These are phyloP conservation scores for Rhynchotus rufescens DNA, from an alignment of 2,797 vertebrate genomes.

Conservation along the genomic window DNA sequence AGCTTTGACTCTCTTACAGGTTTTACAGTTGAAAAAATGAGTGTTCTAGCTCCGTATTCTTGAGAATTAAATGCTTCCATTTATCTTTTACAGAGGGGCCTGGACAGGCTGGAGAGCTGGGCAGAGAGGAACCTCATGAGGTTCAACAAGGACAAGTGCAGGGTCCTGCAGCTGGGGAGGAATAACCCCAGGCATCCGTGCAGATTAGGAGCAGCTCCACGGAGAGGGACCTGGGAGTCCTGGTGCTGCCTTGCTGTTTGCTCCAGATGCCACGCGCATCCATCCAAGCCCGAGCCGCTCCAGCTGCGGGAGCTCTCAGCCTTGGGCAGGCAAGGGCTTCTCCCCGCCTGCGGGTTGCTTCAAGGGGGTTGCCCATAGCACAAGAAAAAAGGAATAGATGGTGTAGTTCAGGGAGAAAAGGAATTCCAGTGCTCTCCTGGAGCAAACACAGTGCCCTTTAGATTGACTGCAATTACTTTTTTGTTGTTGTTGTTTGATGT, in stretches of 20 bases:
- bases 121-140: too few relatives aligned
- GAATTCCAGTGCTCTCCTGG: not conserved
- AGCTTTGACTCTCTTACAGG: not conserved
- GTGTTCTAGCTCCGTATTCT: not conserved
- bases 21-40: not conserved
- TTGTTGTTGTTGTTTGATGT: not conserved
- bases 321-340: not conserved
- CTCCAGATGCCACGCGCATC: not conserved
- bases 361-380: not conserved
- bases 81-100: not conserved
- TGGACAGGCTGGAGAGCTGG: too few relatives aligned
- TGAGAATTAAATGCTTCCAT: slow-evolving; percentile 12
- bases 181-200: too few relatives aligned
- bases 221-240: too few relatives aligned
- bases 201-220: too few relatives aligned
- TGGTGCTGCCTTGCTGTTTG: not conserved
- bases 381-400: not conserved
- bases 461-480: not conserved
- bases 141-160: too few relatives aligned
- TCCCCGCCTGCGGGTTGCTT: not conserved
- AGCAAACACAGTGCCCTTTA: not conserved
- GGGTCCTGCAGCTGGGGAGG: too few relatives aligned
- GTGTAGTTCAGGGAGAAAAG: not conserved
- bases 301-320: not conserved
- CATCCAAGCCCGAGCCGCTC: not conserved